Base-by-base conservation (phyloP, 2,113 vertebrate species). In the Scatophagus argus region DNA sequence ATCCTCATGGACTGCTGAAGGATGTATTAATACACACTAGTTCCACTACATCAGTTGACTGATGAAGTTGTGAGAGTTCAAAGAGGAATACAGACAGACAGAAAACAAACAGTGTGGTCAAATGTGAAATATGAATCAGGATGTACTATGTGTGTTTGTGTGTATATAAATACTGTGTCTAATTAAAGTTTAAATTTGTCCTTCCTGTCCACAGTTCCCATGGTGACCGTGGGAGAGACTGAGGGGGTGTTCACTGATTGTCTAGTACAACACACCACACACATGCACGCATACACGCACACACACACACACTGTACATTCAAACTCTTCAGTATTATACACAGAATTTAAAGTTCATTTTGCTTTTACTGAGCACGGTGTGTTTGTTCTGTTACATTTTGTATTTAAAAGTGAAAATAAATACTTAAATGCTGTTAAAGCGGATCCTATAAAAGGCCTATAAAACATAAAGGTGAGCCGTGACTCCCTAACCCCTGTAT, bases 201-300 rank as follows among this genome's bases (percentile, higher is more conserved):
- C 83, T 91, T 88, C 87, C 85, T 89, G 81, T 72, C 58, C 31
- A 14, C 4, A 17, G 64, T 80, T 89, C 80, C 46, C 85, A 81
- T 77, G 6, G 72, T n/a, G 72, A 77, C 61, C 29, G 74, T 89
- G 83, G 79, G 85, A 86, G 72, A 77, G 47, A 38, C 43, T 5
- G 21, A 29, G 23, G 7, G 41, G 72, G 14, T 67, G 74, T 84
- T 79, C 79, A 11, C 21, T 49, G 65, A 77, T 78, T 61, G 77
- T 67, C 56, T 19, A 58, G 44, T 5, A 51, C 31, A n/a, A 29
- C 19, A 51, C n/a, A 74, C 6, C 52, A 76, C 32, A 62, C 29
- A 74, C 55, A 81, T 25, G 34, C 39, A 36, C 25, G 31, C 27
- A 60, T 19, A 77, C 32, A 27, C 21, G 23, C 41, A 72, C 36